phyloP scores from a whole-genome alignment of 1,140 invertebrate species.

The Diorhabda carinulata region DNA sequence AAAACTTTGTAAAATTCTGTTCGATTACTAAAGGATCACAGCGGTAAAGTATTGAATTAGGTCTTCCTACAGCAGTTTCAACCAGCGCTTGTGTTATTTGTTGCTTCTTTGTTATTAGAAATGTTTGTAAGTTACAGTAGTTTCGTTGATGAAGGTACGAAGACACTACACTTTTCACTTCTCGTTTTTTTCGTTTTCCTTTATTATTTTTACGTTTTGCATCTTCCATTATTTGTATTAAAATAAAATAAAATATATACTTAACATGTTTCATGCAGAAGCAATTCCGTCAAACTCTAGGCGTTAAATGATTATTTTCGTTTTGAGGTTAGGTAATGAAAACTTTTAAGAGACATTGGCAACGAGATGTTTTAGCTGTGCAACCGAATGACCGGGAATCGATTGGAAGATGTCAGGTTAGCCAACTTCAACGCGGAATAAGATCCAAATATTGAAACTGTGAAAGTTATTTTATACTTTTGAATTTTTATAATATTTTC shows the following conservation, averaged over 20 bases:
- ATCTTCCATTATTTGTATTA: constrained; percentile 31
- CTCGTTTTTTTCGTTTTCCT: constrained; percentile 34
- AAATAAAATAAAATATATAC: constrained; percentile 1
- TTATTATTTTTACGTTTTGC: constrained; percentile 32
- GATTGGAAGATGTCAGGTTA: too few species aligned
- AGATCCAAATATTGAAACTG: too few species aligned
- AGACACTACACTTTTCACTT: constrained; percentile 37
- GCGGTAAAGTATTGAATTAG: constrained; percentile 41
- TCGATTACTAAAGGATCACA: constrained; percentile 40
- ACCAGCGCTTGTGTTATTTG: constrained; percentile 25
- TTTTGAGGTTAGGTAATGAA: too few species aligned
- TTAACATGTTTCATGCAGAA: not conserved
- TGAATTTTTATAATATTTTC: too few species aligned
- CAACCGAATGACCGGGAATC: too few species aligned
- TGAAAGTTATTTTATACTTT: too few species aligned
- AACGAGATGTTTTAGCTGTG: too few species aligned
- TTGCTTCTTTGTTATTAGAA: constrained; percentile 22
- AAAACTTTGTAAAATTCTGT: constrained; percentile 41
- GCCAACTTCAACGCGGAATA: too few species aligned
- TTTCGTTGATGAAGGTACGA: constrained; percentile 42
- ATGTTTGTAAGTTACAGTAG: constrained; percentile 27
- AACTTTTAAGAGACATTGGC: too few species aligned
- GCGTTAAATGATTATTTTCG: too few species aligned
- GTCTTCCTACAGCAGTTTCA: constrained; percentile 34
- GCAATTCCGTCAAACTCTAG: not conserved